Base-by-base conservation (phyloP, 2,888 invertebrate genomes). In the Drosophila picticornis region DNA sequence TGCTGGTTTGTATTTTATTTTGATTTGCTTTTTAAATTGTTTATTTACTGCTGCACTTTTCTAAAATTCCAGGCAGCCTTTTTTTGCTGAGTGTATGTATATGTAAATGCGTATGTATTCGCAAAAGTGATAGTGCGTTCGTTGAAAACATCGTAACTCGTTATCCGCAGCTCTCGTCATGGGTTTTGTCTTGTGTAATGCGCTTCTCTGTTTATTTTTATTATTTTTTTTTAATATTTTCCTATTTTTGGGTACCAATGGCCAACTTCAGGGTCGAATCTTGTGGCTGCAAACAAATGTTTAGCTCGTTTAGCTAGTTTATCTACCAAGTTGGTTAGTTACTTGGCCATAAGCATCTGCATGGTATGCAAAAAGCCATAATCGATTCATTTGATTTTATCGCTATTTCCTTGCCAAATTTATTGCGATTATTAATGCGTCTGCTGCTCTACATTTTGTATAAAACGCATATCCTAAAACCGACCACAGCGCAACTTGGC, bases 51-150 rank as follows among this genome's bases (percentile, higher is more conserved):
- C 36, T 6, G 38, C n/a, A 40, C 10, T n/a, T 36, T 36, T 6
- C 1, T 19, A 0, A 19, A 36, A 36, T 19, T 1, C 4, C 0
- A 25, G 13, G 4, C 16, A 9, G 25, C 7, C 1, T 25, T 25
- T 40, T 40, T 46, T 9, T 4, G 1, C 13, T 22, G 46, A 46
- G 46, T 46, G 46, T 46, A 46, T 9, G 38, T 7, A 1, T 38
- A 7, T 38, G 7, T 19, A 3, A n/a, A 11, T 46, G 46, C 46
- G 50, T 25, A 59, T 25, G 19, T 57, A 51, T 73, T 78, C 29
- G 78, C 77, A 80, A 80, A 79, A 79, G 79, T 70, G 81, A 79
- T 80, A 79, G 80, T 80, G 76, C 68, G 53, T 75, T 53, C 25
- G 55, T 27, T 16, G 34, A 32, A 62, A 43, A 62, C 64, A 78